Evolutionary conservation across 1,140 invertebrate genomes (phyloP).

Genomic region (Cyclina sinensis): DNA sequence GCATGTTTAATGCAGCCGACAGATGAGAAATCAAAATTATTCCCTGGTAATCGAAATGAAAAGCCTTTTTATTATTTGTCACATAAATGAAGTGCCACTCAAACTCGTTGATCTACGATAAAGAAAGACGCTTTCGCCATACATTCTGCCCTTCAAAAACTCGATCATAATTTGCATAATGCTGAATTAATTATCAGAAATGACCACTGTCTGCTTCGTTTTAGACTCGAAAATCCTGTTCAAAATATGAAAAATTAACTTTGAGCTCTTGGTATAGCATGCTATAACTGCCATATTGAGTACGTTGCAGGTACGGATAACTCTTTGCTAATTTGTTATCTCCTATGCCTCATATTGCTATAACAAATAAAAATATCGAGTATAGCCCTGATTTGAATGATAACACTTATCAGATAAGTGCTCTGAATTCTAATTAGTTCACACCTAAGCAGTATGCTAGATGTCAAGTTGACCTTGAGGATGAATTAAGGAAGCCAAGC

Average conservation of each 20-base stretch:
- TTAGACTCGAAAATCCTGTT: conserved; percentile 47
- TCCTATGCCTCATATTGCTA: not conserved
- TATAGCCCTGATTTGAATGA: too few relatives aligned
- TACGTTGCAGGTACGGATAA: conserved; percentile 68
- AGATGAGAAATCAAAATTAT: not conserved
- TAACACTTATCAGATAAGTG: conserved; percentile 59
- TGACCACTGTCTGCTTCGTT: conserved; percentile 70
- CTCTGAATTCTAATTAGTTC: conserved; percentile 61
- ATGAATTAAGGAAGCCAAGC: not conserved
- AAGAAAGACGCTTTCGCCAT: conserved; percentile 75
- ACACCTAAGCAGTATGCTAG: too few relatives aligned
- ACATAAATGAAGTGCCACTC: conserved; percentile 69
- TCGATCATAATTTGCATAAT: conserved; percentile 73
- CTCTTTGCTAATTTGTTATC: conserved; percentile 69
- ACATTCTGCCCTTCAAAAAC: conserved; percentile 73
- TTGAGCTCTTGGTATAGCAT: conserved; percentile 66
- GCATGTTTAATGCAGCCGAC: conserved; percentile 60
- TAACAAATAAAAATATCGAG: not conserved
- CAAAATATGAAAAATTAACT: conserved; percentile 64
- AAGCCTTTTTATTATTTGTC: conserved; percentile 64
- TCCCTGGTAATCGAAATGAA: not conserved
- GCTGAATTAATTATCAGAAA: conserved; percentile 65
- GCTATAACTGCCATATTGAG: conserved; percentile 68
- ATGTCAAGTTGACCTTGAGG: not conserved
- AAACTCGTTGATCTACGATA: conserved; percentile 66